phyloP scores from a whole-genome alignment of 2,113 vertebrate genomes.

The Hemiprocne comata region DNA sequence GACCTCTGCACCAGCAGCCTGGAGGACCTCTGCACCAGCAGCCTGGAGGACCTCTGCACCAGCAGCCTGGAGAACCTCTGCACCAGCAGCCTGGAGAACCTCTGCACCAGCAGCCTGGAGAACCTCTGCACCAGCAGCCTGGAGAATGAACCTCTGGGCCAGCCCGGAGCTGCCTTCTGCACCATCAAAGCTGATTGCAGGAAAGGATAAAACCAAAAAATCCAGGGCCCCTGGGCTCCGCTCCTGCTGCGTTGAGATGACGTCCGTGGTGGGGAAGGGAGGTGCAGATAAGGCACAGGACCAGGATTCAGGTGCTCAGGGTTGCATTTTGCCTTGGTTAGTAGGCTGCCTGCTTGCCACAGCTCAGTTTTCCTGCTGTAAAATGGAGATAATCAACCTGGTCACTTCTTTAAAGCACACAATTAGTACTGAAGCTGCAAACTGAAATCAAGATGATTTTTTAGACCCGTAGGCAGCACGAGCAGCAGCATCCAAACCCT shows the following conservation, averaged over 20 bases:
- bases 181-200: neutral
- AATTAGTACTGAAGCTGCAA: neutral
- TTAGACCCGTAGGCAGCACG: neutral
- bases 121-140: neutral
- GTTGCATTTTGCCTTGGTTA: neutral
- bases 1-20: neutral
- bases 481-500: neutral
- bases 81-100: neutral
- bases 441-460: neutral
- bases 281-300: neutral
- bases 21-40: neutral
- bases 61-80: neutral
- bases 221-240: rapidly evolving
- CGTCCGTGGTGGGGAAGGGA: neutral
- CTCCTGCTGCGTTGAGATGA: neutral
- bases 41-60: neutral
- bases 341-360: neutral
- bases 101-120: neutral
- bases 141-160: neutral
- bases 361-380: neutral
- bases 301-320: rapidly evolving
- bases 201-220: neutral
- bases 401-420: neutral
- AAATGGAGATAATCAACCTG: neutral
- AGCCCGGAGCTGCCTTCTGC: neutral